phyloP scores from a whole-genome alignment of 2,797 vertebrate species.

The Ispidina picta region DNA sequence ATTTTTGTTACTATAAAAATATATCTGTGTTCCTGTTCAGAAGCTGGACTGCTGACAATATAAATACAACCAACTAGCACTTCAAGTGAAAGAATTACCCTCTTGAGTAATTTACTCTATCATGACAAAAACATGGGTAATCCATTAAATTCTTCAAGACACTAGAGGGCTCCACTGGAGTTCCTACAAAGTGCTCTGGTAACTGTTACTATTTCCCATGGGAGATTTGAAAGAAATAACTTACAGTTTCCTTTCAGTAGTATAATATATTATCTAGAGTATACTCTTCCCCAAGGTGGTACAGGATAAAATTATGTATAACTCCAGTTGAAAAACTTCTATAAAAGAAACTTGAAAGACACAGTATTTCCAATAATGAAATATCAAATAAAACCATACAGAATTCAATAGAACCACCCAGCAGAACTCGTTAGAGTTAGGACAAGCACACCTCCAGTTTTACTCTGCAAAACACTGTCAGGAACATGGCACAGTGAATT shows the following conservation, averaged over 20 bases:
- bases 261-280: background rate
- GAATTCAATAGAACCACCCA: background rate
- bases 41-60: background rate
- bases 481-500: background rate
- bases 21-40: background rate
- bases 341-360: background rate
- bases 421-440: background rate
- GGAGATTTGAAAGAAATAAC: background rate
- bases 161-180: slow-evolving; percentile 1
- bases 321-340: background rate
- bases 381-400: background rate
- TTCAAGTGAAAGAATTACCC: background rate
- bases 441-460: background rate
- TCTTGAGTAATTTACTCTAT: background rate
- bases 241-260: background rate
- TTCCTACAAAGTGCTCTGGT: background rate
- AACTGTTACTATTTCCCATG: background rate
- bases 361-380: background rate
- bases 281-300: background rate
- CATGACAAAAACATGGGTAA: background rate
- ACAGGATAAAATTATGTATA: background rate
- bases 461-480: background rate
- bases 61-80: background rate
- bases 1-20: background rate
- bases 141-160: background rate